A percentile compares a stretch with the other conserved stretches of the same genome.
These are phyloP conservation scores for Chromis chromis DNA, from an alignment of 2,797 vertebrate species.

Conservation along the genomic window DNA sequence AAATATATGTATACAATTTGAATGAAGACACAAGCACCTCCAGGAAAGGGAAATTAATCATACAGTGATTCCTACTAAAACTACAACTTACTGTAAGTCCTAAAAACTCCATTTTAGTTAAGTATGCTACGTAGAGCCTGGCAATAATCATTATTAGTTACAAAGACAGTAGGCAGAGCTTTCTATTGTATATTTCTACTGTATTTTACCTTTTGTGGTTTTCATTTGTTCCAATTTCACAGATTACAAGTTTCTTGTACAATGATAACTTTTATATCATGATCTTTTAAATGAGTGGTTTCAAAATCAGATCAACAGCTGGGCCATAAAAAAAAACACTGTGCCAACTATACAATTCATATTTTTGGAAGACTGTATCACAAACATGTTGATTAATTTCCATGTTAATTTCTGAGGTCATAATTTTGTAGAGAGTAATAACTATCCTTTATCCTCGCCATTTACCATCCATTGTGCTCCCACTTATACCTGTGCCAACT, in stretches of 20 bases:
- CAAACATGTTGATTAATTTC: neutral
- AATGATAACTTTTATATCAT: neutral
- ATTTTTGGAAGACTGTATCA: neutral
- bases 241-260: neutral
- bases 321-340: no score
- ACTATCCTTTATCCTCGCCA: neutral
- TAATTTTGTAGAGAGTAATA: neutral
- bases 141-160: slow-evolving; percentile 6
- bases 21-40: neutral
- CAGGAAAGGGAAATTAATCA: neutral
- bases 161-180: neutral
- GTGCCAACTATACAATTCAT: neutral
- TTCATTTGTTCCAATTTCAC: neutral
- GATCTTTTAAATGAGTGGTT: neutral
- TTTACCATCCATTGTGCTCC: neutral
- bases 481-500: neutral
- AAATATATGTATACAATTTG: neutral
- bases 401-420: neutral
- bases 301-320: neutral
- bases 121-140: neutral
- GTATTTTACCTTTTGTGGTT: neutral
- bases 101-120: neutral
- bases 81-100: neutral
- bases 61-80: neutral
- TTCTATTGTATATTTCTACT: neutral